A percentile compares a stretch with the other conserved stretches of the same genome.
Conservation (phyloP, 1,140 invertebrate species). For the Wasmannia auropunctata region DNA sequence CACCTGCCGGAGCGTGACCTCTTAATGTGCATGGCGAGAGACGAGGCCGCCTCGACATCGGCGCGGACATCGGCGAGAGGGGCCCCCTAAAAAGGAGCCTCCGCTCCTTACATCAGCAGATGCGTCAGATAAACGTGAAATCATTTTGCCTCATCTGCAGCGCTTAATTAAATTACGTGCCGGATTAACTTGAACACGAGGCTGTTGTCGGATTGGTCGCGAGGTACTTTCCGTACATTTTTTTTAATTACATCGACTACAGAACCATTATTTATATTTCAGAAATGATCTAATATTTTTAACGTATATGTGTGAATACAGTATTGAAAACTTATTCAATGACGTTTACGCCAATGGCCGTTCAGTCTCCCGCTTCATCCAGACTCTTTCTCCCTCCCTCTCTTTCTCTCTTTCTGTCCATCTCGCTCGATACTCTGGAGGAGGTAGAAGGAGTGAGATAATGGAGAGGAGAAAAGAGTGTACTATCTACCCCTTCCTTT, state of each 20-base stretch:
- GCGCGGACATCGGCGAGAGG: slow-evolving; percentile 42
- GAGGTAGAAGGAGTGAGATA: slow-evolving; percentile 35
- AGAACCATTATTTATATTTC: background rate
- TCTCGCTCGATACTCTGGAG: slow-evolving; percentile 17
- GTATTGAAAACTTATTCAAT: background rate
- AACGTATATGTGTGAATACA: background rate
- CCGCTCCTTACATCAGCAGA: background rate
- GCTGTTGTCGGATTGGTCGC: background rate
- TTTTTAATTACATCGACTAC: background rate
- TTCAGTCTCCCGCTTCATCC: slow-evolving; percentile 8
- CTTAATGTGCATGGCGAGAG: slow-evolving; percentile 76
- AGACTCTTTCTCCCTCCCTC: background rate
- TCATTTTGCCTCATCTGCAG: background rate
- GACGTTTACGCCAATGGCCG: slow-evolving; percentile 26
- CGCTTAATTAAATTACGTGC: slow-evolving; percentile 26
- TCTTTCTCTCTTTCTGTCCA: background rate
- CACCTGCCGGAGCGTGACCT: slow-evolving; percentile 81
- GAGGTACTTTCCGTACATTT: background rate
- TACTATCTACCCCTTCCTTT: slow-evolving; percentile 33
- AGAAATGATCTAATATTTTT: background rate
- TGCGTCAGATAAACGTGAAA: slow-evolving; percentile 8
- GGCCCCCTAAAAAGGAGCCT: background rate
- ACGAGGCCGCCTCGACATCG: slow-evolving; percentile 50
- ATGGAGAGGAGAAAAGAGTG: slow-evolving; percentile 53
- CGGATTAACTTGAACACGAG: background rate